These are phyloP conservation scores for Calosoma granatense DNA, from an alignment of 1,140 invertebrate species.

Conservation along the genomic window DNA sequence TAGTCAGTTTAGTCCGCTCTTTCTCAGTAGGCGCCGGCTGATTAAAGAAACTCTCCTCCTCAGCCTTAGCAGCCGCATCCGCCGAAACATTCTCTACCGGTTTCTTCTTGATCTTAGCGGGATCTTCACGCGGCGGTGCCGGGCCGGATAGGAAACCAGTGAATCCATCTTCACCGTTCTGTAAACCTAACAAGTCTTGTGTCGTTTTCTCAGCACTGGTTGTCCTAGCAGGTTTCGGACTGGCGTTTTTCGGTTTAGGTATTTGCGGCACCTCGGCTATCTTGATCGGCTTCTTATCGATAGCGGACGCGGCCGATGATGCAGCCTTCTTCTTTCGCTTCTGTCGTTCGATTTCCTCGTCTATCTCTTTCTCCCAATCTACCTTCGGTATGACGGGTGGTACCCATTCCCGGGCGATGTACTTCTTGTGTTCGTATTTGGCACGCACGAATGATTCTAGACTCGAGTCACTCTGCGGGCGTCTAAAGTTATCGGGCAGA, in stretches of 20 bases:
- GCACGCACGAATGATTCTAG: slow-evolving; percentile 91
- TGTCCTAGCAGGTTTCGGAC: slow-evolving; percentile 54
- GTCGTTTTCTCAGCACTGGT: slow-evolving; percentile 30
- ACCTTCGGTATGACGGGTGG: slow-evolving; percentile 74
- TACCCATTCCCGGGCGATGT: slow-evolving; percentile 94
- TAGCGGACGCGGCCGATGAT: slow-evolving; percentile 30
- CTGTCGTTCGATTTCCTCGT: slow-evolving; percentile 73
- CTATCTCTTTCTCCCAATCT: slow-evolving; percentile 75
- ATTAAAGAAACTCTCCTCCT: slow-evolving; percentile 86
- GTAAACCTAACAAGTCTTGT: slow-evolving; percentile 50
- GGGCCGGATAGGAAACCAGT: slow-evolving; percentile 65
- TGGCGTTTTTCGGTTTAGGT: slow-evolving; percentile 50
- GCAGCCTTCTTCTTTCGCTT: slow-evolving; percentile 67
- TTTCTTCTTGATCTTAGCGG: slow-evolving; percentile 31
- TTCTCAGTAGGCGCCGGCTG: slow-evolving; percentile 64
- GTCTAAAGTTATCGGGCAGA: slow-evolving; percentile 85
- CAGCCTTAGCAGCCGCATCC: slow-evolving; percentile 49
- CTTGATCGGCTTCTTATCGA: slow-evolving; percentile 38
- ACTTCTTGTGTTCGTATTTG: slow-evolving; percentile 98
- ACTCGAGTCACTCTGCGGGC: slow-evolving; percentile 89
- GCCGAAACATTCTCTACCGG: slow-evolving; percentile 32
- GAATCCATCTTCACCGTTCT: slow-evolving; percentile 59
- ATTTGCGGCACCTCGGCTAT: slow-evolving; percentile 42
- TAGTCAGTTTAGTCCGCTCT: slow-evolving; percentile 75
- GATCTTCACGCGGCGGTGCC: slow-evolving; percentile 31